These are phyloP conservation scores for Gorsachius magnificus DNA, from an alignment of 2,797 vertebrate genomes.

Conservation along the genomic window DNA sequence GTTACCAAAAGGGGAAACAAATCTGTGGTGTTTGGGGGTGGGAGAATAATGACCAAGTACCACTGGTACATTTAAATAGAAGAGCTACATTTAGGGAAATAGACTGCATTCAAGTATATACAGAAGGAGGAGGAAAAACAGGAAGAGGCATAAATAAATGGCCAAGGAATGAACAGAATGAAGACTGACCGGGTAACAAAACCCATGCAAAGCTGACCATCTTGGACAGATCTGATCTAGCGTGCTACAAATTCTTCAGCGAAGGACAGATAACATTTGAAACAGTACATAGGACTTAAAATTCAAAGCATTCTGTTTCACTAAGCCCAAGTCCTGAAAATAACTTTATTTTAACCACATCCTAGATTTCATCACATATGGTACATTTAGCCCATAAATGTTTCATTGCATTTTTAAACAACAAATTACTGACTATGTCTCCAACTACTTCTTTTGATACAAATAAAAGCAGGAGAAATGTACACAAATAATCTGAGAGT, in stretches of 20 bases:
- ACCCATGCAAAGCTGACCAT: not conserved
- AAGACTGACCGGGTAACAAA: not conserved
- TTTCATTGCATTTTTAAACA: not conserved
- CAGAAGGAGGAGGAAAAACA: not conserved
- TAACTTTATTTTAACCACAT: not conserved
- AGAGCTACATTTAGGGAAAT: not conserved
- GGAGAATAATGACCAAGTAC: not conserved
- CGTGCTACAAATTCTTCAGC: not conserved
- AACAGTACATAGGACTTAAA: not conserved
- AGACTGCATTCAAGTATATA: not conserved
- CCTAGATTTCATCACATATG: not conserved
- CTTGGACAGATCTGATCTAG: not conserved
- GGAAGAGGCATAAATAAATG: not conserved
- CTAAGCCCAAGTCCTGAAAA: not conserved
- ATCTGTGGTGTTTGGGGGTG: not conserved
- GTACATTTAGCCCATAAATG: not conserved
- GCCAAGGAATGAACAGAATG: constrained; percentile 26
- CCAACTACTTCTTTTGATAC: not conserved
- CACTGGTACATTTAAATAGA: not conserved
- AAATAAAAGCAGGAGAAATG: not conserved
- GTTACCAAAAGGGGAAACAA: not conserved
- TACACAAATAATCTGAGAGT: not conserved
- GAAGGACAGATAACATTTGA: not conserved
- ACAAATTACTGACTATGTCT: not conserved
- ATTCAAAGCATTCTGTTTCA: not conserved